Evolutionary conservation across 1,140 invertebrate genomes (phyloP), one percentile per base, ranked within the genome.

Genomic region (Bombus impatiens): DNA sequence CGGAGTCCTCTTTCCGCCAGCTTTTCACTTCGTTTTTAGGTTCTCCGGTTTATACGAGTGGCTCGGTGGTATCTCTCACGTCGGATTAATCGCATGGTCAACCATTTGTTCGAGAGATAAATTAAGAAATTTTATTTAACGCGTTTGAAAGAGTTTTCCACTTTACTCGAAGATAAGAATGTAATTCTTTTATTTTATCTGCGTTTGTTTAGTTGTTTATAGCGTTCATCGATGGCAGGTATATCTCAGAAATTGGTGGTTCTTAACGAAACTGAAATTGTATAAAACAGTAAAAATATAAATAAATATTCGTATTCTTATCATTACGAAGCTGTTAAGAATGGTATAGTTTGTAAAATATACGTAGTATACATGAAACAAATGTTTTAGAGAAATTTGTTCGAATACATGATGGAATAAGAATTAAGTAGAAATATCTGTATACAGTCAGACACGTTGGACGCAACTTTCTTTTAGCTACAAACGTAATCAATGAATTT

Each of bases 401-500:
- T 57, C 35, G 10, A n/a, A 40, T 8, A 22, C 32, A 32, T 15
- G 5, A 12, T 18, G 40, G 57, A 40, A 25, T 35, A 42, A 44
- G 6, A n/a, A 35, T 72, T 35, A 71, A 82, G 80, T 82, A 59
- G 70, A 72, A 82, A 74, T 12, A 35, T 57, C 35, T 4, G 18
- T 72, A 32, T 32, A 18, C 25, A 13, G n/a, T 82, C 79, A 62
- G 79, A 74, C 79, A 8, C 47, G 15, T 4, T 15, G 47, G 25
- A 47, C 35, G 18, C n/a, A 37, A 47, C 13, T 22, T 59, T 35
- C 32, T 77, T 59, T 79, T n/a, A 68, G n/a, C 28, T 13, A 44
- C 65, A 80, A 80, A 80, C 65, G 78, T 80, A 80, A 80, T 80
- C 78, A 80, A 80, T 68, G 78, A 80, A 80, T 80, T 68, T 80